A percentile compares a stretch with the other conserved stretches of the same genome.
Conservation (phyloP, 2,797 vertebrate genomes). For the Borostomias antarcticus region DNA sequence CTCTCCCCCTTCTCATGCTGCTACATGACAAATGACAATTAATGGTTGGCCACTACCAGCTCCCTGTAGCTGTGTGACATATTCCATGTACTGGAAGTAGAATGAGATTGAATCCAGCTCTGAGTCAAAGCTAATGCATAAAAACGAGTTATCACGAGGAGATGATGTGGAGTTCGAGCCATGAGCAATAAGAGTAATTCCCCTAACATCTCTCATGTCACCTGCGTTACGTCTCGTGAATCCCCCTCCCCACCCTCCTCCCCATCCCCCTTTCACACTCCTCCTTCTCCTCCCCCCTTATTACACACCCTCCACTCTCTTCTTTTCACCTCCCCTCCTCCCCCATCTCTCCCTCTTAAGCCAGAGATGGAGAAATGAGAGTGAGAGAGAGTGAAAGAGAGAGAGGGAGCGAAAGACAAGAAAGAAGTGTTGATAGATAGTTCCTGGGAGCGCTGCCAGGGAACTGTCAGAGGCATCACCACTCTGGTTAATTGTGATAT, state of each 20-base stretch:
- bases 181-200: neutral
- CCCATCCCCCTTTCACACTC: neutral
- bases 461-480: conserved; percentile 22
- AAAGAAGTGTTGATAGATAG: conserved; percentile 12
- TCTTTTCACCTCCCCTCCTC: neutral
- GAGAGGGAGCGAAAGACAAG: neutral
- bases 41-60: neutral
- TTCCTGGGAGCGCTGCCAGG: conserved; percentile 18
- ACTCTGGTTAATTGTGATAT: conserved; percentile 41
- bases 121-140: neutral
- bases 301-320: no score
- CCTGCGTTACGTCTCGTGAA: no score
- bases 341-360: neutral
- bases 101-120: neutral
- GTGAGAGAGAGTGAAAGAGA: neutral
- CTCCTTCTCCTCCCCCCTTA: neutral
- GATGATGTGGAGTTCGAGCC: neutral
- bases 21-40: neutral
- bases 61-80: neutral
- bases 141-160: neutral
- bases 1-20: neutral
- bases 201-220: no score
- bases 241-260: no score
- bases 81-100: neutral
- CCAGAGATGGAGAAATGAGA: neutral